phyloP scores from a whole-genome alignment of 2,797 vertebrate genomes.

The Betta splendens region DNA sequence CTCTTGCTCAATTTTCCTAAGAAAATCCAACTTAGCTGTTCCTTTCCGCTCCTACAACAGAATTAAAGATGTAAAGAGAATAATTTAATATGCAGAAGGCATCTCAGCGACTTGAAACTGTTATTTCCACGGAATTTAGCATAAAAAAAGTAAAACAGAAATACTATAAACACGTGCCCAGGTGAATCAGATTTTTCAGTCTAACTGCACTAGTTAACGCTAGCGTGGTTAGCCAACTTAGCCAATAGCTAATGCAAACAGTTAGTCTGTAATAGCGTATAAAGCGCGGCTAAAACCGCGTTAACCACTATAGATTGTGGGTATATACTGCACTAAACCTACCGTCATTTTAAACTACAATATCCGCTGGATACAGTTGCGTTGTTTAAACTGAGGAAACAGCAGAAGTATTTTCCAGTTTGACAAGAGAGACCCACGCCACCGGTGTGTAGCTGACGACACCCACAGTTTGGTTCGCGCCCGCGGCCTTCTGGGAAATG shows the following conservation, averaged over 20 bases:
- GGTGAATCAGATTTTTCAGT: conserved; percentile 5
- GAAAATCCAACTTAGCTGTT: conserved; percentile 93
- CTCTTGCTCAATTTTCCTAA: conserved; percentile 92
- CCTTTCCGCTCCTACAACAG: conserved; percentile 91
- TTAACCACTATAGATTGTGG: rapidly evolving
- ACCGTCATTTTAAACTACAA: conserved; percentile 71
- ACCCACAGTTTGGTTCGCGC: conserved; percentile 12
- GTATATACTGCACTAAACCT: conserved; percentile 4
- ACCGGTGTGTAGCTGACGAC: conserved; percentile 73
- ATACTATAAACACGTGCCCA: background rate
- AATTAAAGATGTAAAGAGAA: background rate
- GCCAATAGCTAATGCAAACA: conserved; percentile 53
- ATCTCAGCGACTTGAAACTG: background rate
- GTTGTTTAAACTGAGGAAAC: conserved; percentile 11
- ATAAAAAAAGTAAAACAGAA: background rate
- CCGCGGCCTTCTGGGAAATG: conserved; percentile 68
- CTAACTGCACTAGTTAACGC: conserved; percentile 39
- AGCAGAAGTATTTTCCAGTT: conserved; percentile 21
- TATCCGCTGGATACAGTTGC: background rate
- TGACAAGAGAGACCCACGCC: conserved; percentile 69
- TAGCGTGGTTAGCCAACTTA: conserved; percentile 48
- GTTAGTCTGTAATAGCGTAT: background rate
- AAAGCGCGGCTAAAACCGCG: background rate
- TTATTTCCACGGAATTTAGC: background rate
- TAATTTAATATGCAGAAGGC: rapidly evolving